A percentile compares a stretch with the other conserved stretches of the same genome.
Conservation (phyloP, 2,888 invertebrate species). For the Dendrolimus pini region DNA sequence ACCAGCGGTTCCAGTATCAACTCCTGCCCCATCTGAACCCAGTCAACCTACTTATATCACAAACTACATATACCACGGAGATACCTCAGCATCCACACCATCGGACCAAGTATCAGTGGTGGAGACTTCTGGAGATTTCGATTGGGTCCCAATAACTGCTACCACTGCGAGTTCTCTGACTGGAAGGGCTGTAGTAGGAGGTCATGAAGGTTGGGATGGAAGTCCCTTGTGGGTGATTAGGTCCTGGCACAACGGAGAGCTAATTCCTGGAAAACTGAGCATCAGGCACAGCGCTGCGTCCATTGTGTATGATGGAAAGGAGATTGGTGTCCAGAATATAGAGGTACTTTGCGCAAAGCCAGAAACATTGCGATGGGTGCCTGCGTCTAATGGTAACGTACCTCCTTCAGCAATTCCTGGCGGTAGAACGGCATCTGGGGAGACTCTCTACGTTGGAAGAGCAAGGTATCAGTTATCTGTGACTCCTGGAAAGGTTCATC, state of each 20-base stretch:
- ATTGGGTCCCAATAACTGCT: conserved; percentile 61
- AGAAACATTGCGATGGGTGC: conserved; percentile 67
- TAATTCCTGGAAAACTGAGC: conserved; percentile 65
- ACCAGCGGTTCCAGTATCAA: conserved; percentile 20
- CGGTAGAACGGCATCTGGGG: conserved; percentile 63
- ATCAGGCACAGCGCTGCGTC: conserved; percentile 61
- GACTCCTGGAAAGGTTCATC: conserved; percentile 76
- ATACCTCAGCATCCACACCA: conserved; percentile 21
- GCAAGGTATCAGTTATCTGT: conserved; percentile 74
- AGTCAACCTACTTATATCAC: conserved; percentile 55
- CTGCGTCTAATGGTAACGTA: conserved; percentile 66
- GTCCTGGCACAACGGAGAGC: conserved; percentile 60
- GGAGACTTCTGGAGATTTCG: conserved; percentile 53
- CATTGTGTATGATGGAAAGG: conserved; percentile 53
- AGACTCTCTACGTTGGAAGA: conserved; percentile 73
- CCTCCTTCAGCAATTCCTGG: conserved; percentile 75
- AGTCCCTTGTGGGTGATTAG: conserved; percentile 68
- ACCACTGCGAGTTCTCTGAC: conserved; percentile 44
- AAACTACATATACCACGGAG: conserved; percentile 63
- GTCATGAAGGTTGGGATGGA: conserved; percentile 69
- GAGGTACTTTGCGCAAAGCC: conserved; percentile 57
- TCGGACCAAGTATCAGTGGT: conserved; percentile 41
- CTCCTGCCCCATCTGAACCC: conserved; percentile 14
- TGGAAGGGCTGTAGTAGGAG: conserved; percentile 61
- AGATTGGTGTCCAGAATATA: conserved; percentile 61